Conservation (phyloP, 2,113 vertebrate genomes). For the Melanocharis versteri region DNA sequence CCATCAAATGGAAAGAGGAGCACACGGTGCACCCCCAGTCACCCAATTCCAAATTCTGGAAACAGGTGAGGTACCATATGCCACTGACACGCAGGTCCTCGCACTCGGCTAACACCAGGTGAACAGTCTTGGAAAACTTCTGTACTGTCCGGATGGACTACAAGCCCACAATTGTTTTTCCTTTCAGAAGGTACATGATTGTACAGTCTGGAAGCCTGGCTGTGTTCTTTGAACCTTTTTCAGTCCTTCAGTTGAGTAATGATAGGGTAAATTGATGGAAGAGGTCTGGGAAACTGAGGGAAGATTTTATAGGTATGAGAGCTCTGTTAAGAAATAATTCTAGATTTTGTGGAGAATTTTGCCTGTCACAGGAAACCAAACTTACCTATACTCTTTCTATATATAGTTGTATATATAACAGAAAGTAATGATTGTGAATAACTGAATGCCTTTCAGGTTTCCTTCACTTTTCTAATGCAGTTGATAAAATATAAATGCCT, state of each 20-base stretch:
- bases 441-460: background rate
- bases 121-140: background rate
- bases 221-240: background rate
- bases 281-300: background rate
- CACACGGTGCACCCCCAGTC: background rate
- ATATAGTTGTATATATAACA: background rate
- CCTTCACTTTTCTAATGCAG: background rate
- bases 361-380: background rate
- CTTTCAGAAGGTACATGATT: background rate
- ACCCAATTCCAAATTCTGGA: constrained; percentile 72
- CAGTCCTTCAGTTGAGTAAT: background rate
- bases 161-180: background rate
- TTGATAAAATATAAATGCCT: background rate
- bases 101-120: background rate
- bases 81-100: background rate
- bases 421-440: background rate
- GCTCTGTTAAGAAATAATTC: background rate
- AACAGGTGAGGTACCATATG: constrained; percentile 75
- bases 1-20: constrained; percentile 69
- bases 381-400: background rate
- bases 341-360: background rate
- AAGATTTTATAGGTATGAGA: background rate
- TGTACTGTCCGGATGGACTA: background rate
- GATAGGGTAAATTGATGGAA: background rate
- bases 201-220: background rate